phyloP scores from a whole-genome alignment of 2,113 vertebrate genomes.

The Lepus timidus region DNA sequence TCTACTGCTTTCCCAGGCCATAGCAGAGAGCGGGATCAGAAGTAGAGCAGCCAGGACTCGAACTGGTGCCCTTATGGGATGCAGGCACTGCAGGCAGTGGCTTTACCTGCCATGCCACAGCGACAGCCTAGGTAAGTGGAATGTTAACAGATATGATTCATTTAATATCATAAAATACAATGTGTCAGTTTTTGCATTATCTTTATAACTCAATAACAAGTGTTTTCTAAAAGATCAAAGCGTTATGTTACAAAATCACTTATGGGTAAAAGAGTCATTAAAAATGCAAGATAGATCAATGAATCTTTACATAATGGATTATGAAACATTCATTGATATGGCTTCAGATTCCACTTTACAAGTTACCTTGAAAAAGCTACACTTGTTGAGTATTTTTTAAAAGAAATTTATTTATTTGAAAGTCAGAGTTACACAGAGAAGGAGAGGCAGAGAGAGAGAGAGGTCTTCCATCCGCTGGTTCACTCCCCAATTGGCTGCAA shows the following conservation, averaged over 20 bases:
- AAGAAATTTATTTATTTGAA: too few relatives aligned
- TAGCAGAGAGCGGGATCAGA: too few relatives aligned
- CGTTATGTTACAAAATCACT: neutral
- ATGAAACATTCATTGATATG: constrained; percentile 13
- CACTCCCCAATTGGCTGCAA: too few relatives aligned
- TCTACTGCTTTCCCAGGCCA: too few relatives aligned
- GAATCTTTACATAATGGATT: neutral
- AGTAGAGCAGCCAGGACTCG: too few relatives aligned
- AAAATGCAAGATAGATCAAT: neutral
- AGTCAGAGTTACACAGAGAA: too few relatives aligned
- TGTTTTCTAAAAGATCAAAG: neutral
- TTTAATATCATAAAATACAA: constrained; percentile 50
- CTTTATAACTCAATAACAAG: neutral
- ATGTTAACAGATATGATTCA: neutral
- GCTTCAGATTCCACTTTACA: neutral
- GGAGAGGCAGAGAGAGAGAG: too few relatives aligned
- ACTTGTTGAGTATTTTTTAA: neutral
- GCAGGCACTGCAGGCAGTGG: too few relatives aligned
- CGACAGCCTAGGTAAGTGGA: neutral
- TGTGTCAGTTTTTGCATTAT: neutral
- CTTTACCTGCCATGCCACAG: too few relatives aligned
- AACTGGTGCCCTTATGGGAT: too few relatives aligned
- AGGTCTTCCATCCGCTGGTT: too few relatives aligned
- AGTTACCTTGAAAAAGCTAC: constrained; percentile 15
- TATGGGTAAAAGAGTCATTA: neutral